A percentile compares a stretch with the other conserved stretches of the same genome.
Conservation (phyloP, 2,113 vertebrate species). For the Melanerpes formicivorus region DNA sequence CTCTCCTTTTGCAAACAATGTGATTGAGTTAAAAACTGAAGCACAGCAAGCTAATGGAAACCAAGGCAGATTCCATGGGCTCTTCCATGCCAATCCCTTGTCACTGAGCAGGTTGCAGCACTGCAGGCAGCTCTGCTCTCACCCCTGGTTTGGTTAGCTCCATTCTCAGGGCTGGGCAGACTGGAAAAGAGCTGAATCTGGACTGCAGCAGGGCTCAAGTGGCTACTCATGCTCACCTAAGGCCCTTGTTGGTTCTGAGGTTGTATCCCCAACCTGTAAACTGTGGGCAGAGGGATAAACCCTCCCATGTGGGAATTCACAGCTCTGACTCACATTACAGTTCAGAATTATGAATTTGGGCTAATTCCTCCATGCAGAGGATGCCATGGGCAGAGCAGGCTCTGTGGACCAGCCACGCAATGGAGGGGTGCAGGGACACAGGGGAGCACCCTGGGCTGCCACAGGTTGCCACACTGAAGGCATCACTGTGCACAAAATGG, state of each 20-base stretch:
- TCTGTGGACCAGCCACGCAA: neutral
- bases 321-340: neutral
- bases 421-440: accelerated
- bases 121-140: neutral
- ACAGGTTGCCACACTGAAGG: neutral
- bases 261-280: neutral
- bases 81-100: neutral
- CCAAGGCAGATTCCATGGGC: neutral
- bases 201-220: neutral
- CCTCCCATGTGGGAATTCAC: neutral
- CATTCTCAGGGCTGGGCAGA: neutral
- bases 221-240: neutral
- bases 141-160: neutral
- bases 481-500: neutral
- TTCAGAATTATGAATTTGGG: neutral
- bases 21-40: neutral
- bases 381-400: neutral
- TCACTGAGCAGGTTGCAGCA: neutral
- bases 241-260: neutral
- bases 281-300: neutral
- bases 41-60: neutral
- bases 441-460: neutral
- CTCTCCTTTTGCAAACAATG: neutral
- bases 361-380: neutral
- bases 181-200: neutral